Evolutionary conservation across 2,888 invertebrate species (phyloP).

Genomic region (Phyto melanocephala): DNA sequence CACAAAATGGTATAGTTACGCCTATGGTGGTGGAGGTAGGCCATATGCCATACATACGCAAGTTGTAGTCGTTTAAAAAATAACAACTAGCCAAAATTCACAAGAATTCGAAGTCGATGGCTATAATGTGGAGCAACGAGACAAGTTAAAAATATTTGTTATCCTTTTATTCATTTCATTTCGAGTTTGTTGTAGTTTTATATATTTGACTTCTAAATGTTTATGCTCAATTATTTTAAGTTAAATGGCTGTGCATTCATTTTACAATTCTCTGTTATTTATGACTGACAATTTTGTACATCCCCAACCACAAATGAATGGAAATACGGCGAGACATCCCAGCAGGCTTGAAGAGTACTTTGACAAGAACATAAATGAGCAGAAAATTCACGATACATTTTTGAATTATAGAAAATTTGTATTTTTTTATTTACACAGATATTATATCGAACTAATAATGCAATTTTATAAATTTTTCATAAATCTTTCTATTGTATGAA

Average conservation of each 20-base stretch:
- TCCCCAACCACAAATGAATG: conserved; percentile 1
- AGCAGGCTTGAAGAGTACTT: background rate
- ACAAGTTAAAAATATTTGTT: conserved; percentile 29
- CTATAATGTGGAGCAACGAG: conserved; percentile 13
- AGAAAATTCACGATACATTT: no score
- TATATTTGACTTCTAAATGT: conserved; percentile 11
- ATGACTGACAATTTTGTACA: conserved; percentile 63
- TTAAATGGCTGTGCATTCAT: conserved; percentile 61
- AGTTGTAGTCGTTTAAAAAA: background rate
- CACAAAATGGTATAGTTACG: no score
- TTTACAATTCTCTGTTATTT: conserved; percentile 63
- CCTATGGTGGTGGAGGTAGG: background rate
- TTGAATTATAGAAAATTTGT: no score
- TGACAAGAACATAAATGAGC: no score
- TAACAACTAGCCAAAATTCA: conserved; percentile 1
- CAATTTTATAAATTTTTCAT: no score
- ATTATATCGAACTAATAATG: no score
- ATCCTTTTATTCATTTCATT: background rate
- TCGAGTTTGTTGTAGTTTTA: background rate
- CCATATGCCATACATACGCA: background rate
- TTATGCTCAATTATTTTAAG: conserved; percentile 55
- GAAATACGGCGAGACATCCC: background rate
- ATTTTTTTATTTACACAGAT: no score
- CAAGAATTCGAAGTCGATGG: background rate
- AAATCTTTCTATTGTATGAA: no score